These are phyloP conservation scores for Drosophila neutralis DNA, from an alignment of 2,888 invertebrate species.

Conservation along the genomic window DNA sequence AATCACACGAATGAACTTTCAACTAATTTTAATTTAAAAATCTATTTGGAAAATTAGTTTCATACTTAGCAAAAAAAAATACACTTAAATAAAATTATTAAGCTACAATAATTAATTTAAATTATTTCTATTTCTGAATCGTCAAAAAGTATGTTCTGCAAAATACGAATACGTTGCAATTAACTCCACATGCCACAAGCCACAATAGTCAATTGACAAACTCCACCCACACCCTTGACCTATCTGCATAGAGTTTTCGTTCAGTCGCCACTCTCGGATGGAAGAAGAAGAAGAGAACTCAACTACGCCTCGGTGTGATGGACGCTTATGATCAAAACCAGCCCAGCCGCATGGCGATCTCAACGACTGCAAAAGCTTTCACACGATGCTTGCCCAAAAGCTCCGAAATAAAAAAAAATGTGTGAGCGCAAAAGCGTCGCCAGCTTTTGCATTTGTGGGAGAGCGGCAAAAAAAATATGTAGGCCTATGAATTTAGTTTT, in stretches of 20 bases:
- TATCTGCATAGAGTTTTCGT: constrained; percentile 13
- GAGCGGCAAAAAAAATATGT: constrained; percentile 18
- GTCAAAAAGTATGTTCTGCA: not conserved
- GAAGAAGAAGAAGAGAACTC: not conserved
- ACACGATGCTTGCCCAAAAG: constrained; percentile 44
- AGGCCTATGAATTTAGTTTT: constrained; percentile 25
- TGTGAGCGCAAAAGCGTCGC: constrained; percentile 28
- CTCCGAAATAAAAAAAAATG: constrained; percentile 45
- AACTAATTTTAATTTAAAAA: not conserved
- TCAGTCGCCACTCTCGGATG: not conserved
- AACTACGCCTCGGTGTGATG: not conserved
- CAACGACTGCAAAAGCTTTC: constrained; percentile 47
- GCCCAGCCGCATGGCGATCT: constrained; percentile 35
- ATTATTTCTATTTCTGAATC: not conserved
- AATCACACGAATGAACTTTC: not conserved
- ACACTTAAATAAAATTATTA: not conserved
- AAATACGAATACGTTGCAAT: not conserved
- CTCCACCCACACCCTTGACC: constrained; percentile 11
- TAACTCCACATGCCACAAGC: not conserved
- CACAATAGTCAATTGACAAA: not conserved
- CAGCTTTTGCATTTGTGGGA: constrained; percentile 43
- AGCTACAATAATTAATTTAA: not conserved
- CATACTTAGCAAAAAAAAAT: not conserved
- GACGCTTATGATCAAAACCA: constrained; percentile 7
- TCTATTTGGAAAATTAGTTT: not conserved